Conservation (phyloP, 30 jellyfish, hydroid and myxozoan genomes). For the Sanderia malayensis region DNA sequence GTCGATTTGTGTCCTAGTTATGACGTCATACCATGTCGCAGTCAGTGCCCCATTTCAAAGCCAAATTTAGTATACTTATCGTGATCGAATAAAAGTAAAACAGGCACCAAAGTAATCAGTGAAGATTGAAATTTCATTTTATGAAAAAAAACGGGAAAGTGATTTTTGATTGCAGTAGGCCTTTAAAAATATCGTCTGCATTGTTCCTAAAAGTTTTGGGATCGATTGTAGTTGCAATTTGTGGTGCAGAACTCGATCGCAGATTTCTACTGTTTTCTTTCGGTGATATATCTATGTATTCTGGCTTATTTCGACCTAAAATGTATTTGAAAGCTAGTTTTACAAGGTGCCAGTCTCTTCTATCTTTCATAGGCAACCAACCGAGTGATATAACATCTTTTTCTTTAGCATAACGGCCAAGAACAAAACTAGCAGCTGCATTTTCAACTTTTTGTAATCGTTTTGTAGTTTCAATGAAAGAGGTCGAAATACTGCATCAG, state of each 20-base stretch:
- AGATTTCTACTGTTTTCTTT: conserved; percentile 3
- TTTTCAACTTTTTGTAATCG: conserved; percentile 26
- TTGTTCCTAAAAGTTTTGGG: too few species aligned
- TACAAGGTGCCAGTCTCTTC: conserved; percentile 60
- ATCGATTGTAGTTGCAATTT: not conserved
- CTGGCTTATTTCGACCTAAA: conserved; percentile 2
- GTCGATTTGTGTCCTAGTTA: too few species aligned
- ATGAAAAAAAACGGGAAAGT: too few species aligned
- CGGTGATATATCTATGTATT: conserved; percentile 5
- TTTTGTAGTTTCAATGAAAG: conserved; percentile 43
- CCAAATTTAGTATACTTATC: too few species aligned
- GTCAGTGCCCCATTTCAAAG: too few species aligned
- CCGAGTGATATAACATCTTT: conserved; percentile 41
- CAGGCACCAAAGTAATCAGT: too few species aligned
- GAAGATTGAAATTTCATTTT: too few species aligned
- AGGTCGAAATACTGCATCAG: conserved; percentile 57
- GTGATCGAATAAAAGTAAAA: too few species aligned
- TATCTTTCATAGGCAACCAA: conserved; percentile 54
- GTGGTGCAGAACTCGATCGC: conserved; percentile 14
- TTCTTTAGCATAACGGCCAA: conserved; percentile 46
- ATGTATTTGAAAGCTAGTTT: conserved; percentile 35
- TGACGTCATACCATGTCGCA: too few species aligned
- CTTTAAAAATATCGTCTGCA: too few species aligned
- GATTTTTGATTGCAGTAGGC: too few species aligned
- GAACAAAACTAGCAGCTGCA: conserved; percentile 61